phyloP scores from a whole-genome alignment of 2,888 invertebrate genomes.

The Panzeria rudis region DNA sequence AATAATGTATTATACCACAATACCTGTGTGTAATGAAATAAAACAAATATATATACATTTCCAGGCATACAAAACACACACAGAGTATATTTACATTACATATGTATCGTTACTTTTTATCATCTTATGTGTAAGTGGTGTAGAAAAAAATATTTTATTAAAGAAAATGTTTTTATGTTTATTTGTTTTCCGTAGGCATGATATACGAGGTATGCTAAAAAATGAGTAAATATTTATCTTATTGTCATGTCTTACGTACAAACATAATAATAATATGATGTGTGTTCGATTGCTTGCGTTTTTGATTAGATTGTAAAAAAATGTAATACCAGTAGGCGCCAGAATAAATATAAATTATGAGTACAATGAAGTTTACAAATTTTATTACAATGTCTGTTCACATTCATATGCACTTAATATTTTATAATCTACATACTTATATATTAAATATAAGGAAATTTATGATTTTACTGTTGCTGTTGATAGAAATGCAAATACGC shows the following conservation, averaged over 20 bases:
- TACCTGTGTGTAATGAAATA: not conserved
- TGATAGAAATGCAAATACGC: not conserved
- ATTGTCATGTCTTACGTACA: constrained; percentile 31
- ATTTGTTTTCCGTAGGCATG: constrained; percentile 41
- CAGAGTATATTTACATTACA: not conserved
- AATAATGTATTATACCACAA: constrained; percentile 48
- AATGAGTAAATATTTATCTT: constrained; percentile 54
- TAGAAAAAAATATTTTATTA: not conserved
- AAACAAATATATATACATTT: constrained; percentile 9
- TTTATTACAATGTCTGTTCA: constrained; percentile 17
- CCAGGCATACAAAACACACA: not conserved
- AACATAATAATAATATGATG: constrained; percentile 57
- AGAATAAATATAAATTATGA: constrained; percentile 68
- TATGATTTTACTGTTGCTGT: not conserved
- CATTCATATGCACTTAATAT: constrained; percentile 1
- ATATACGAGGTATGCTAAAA: not conserved
- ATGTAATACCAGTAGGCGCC: constrained; percentile 76
- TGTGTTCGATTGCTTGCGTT: constrained; percentile 71
- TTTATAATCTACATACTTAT: not conserved
- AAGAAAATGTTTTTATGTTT: constrained; percentile 8
- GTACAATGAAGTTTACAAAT: constrained; percentile 39
- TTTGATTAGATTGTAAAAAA: constrained; percentile 21
- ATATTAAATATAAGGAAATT: not conserved
- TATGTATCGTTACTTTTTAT: not conserved
- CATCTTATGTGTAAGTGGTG: not conserved